These are phyloP conservation scores for Cephonodes hylas DNA, from an alignment of 2,888 invertebrate genomes.

Conservation along the genomic window DNA sequence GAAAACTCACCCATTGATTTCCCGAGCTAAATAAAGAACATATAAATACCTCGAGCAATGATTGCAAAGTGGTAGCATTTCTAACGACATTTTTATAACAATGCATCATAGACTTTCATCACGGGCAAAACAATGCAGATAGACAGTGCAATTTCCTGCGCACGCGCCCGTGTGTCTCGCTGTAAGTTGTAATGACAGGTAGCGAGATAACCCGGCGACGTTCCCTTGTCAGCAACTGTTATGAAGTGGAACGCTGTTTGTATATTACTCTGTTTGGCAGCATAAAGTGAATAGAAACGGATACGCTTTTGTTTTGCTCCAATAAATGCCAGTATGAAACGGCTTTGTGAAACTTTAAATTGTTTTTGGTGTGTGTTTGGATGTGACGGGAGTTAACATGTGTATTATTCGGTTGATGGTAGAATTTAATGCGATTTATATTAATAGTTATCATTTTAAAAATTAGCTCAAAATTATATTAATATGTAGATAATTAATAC, in stretches of 20 bases:
- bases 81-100: conserved; percentile 3
- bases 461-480: too few relatives aligned
- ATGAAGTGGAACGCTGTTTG: not conserved
- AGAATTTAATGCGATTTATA: too few relatives aligned
- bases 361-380: not conserved
- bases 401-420: too few relatives aligned
- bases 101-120: conserved; percentile 12
- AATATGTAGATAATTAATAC: too few relatives aligned
- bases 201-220: not conserved
- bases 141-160: conserved; percentile 1
- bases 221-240: not conserved
- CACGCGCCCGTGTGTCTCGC: too few relatives aligned
- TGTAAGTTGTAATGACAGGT: not conserved
- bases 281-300: not conserved
- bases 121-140: conserved; percentile 14
- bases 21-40: not conserved
- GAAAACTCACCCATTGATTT: too few relatives aligned
- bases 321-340: not conserved
- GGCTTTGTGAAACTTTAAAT: not conserved
- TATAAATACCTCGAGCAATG: not conserved
- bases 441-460: too few relatives aligned
- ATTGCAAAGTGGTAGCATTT: not conserved
- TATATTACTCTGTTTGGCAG: not conserved
- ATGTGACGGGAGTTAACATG: not conserved
- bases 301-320: not conserved